Base-by-base conservation (phyloP, 1,140 invertebrate genomes). In the Rhagoletis pomonella region DNA sequence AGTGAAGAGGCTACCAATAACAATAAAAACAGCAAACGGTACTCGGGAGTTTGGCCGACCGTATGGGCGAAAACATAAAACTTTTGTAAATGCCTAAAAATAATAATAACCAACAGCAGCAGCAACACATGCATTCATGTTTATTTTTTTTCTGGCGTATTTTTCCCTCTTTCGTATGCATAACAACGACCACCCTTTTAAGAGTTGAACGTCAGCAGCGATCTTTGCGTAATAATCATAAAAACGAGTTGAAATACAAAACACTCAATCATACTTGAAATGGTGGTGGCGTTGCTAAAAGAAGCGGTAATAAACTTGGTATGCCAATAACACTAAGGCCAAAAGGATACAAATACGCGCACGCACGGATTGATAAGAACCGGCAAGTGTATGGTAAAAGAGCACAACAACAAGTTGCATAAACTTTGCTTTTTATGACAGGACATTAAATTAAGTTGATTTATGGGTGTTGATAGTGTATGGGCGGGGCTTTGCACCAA, bases 231-330 rank as follows among this genome's bases (percentile, higher is more conserved):
- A 73, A 73, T 73, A n/a, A 73, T 73, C 42, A 73, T 67, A 67
- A 67, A 67, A 42, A 39, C 7, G 42, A 73, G 67, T 73, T 67
- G 12, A 73, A 73, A 73, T 73, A 73, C 44, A 73, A 73, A 73
- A 73, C 67, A 73, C 67, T 73, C 42, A 73, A 73, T 73, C 67
- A 73, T 73, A 47, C 42, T 44, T 73, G 39, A 39, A n/a, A 39
- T 59, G 58, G 6, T 62, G 60, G 17, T 62, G 10, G 50, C 50
- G 50, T 5, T 10, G 10, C 50, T 7, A 55, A 55, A 5, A 55
- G 50, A 55, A 55, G 50, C 5, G 50, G 50, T 55, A 55, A 55
- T 55, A 55, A 55, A 55, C 50, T 7, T 55, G 10, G 50, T 10
- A 55, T 7, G 50, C 50, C 50, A 55, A 55, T 0, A 55, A 55